These are phyloP conservation scores for Conus betulinus DNA, from an alignment of 1,140 invertebrate species.

Conservation along the genomic window DNA sequence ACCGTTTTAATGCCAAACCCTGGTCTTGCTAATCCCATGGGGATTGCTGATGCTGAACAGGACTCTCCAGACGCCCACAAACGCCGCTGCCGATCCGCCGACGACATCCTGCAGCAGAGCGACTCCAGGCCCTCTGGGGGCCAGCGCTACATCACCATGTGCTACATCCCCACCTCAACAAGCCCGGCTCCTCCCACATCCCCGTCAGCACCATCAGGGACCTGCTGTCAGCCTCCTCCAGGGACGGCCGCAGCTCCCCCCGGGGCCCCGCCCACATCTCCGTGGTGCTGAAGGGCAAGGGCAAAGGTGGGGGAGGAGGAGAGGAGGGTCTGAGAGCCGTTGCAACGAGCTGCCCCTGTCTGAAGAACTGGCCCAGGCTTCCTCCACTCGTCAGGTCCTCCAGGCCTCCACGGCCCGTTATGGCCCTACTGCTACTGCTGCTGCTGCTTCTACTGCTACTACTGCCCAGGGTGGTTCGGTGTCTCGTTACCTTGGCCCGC, in stretches of 20 bases:
- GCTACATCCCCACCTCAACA: slow-evolving; percentile 33
- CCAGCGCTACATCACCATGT: slow-evolving; percentile 30
- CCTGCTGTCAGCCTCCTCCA: background rate
- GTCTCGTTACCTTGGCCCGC: too few species aligned
- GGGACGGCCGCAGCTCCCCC: background rate
- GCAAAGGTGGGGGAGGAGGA: background rate
- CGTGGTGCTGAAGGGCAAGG: slow-evolving; percentile 4
- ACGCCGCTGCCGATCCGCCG: background rate
- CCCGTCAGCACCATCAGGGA: background rate
- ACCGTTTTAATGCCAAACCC: too few species aligned
- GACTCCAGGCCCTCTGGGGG: background rate
- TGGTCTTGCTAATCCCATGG: background rate
- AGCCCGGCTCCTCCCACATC: background rate
- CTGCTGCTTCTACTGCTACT: background rate
- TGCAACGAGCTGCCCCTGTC: slow-evolving; percentile 34
- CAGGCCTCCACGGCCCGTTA: background rate
- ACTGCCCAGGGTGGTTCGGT: too few species aligned
- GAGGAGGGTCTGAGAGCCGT: background rate
- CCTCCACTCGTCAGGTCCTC: background rate
- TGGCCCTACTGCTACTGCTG: background rate
- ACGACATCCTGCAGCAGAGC: background rate
- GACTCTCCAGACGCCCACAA: background rate
- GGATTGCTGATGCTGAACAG: background rate
- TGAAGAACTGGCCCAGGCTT: slow-evolving; percentile 37
- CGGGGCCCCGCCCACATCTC: slow-evolving; percentile 18